phyloP scores from a whole-genome alignment of 2,797 vertebrate genomes.

The Myotis planiceps region DNA sequence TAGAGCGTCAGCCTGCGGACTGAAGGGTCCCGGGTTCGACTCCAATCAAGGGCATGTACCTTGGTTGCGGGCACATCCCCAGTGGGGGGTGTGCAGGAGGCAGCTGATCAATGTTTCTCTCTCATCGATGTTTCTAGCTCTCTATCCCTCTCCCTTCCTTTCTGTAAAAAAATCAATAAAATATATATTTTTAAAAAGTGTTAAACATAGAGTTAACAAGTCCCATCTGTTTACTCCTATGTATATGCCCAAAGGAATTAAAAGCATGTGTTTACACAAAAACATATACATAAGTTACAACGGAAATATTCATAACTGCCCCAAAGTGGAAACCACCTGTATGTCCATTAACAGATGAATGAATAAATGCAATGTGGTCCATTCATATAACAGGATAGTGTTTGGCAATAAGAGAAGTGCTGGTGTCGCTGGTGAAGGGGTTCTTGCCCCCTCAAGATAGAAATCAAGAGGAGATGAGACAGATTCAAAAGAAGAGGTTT shows the following conservation, averaged over 20 bases:
- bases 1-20: too few species aligned
- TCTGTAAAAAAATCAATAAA: too few species aligned
- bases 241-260: background rate
- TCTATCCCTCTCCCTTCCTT: too few species aligned
- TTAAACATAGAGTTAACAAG: background rate
- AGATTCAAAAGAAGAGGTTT: background rate
- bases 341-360: background rate
- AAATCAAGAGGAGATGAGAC: background rate
- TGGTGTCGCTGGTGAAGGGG: background rate
- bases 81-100: too few species aligned
- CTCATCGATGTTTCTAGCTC: too few species aligned
- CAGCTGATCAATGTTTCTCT: too few species aligned
- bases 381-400: background rate
- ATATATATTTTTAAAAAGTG: too few species aligned
- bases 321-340: background rate
- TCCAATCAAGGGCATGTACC: too few species aligned
- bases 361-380: background rate
- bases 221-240: background rate
- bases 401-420: background rate
- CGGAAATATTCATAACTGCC: background rate
- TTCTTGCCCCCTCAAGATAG: background rate
- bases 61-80: too few species aligned
- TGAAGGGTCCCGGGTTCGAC: too few species aligned
- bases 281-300: background rate
- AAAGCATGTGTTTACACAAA: background rate